Evolutionary conservation across 2,888 invertebrate species (phyloP).

Genomic region (Gnatocerus cornutus): DNA sequence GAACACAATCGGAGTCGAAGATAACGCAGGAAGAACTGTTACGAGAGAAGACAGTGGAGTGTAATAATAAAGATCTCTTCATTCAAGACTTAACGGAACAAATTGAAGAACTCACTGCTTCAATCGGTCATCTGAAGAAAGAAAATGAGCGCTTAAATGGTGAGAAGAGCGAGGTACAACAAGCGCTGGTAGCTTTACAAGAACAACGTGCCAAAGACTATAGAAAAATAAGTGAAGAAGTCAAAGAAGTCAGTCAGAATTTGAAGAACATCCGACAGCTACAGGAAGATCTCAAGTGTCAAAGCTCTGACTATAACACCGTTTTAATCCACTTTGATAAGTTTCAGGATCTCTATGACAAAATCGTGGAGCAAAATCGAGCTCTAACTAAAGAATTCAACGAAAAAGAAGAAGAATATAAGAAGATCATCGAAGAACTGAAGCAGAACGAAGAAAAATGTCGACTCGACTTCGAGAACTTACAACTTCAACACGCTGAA

Average conservation of each 20-base stretch:
- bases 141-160: slow-evolving; percentile 64
- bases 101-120: slow-evolving; percentile 72
- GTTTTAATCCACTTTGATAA: slow-evolving; percentile 35
- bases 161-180: slow-evolving; percentile 10
- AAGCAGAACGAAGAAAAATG: slow-evolving; percentile 69
- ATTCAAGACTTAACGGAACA: slow-evolving; percentile 72
- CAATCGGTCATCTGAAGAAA: slow-evolving; percentile 67
- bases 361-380: slow-evolving; percentile 45
- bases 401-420: slow-evolving; percentile 44
- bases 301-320: slow-evolving; percentile 7
- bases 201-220: slow-evolving; percentile 20
- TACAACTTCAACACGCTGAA: background rate
- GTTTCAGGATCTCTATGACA: slow-evolving; percentile 51
- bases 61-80: slow-evolving; percentile 72
- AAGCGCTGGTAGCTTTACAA: background rate
- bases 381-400: slow-evolving; percentile 19
- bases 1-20: slow-evolving; percentile 53
- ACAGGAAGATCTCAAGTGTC: slow-evolving; percentile 51
- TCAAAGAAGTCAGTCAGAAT: slow-evolving; percentile 58
- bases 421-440: slow-evolving; percentile 51
- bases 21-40: slow-evolving; percentile 66
- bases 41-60: slow-evolving; percentile 74
- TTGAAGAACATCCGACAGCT: slow-evolving; percentile 49
- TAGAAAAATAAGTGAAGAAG: background rate
- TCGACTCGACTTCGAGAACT: slow-evolving; percentile 58